These are phyloP conservation scores for Tachuris rubrigastra DNA, from an alignment of 2,113 vertebrate genomes.

Conservation along the genomic window DNA sequence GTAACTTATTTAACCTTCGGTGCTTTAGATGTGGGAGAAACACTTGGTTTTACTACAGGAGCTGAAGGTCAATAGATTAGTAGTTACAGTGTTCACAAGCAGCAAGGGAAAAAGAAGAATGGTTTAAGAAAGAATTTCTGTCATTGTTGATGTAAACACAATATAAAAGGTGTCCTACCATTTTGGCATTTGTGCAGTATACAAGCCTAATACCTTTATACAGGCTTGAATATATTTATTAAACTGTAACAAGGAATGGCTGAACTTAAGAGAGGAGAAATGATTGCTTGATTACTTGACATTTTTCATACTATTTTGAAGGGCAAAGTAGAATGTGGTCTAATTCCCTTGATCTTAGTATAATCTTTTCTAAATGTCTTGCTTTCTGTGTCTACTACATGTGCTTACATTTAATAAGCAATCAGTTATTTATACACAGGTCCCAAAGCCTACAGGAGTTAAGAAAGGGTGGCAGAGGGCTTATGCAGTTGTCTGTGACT, in stretches of 20 bases:
- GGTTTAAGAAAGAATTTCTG: not conserved
- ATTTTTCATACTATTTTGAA: not conserved
- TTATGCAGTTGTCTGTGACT: constrained; percentile 93
- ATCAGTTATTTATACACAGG: constrained; percentile 69
- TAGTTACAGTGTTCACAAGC: not conserved
- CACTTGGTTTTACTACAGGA: not conserved
- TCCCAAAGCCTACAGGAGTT: constrained; percentile 96
- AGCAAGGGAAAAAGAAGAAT: not conserved
- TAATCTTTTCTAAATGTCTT: not conserved
- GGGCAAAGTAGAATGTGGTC: not conserved
- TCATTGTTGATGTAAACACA: not conserved
- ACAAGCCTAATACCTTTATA: not conserved
- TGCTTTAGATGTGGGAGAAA: constrained; percentile 34
- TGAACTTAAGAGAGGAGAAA: not conserved
- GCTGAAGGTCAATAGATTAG: not conserved
- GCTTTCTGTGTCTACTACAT: not conserved
- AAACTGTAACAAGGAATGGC: not conserved
- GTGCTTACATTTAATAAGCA: constrained; percentile 1
- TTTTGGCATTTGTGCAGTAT: not conserved
- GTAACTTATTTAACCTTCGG: not conserved
- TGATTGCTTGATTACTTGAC: not conserved
- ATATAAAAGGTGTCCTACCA: not conserved
- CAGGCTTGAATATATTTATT: not conserved
- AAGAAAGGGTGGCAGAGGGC: constrained; percentile 98
- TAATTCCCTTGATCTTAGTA: not conserved